Evolutionary conservation across 2,113 vertebrate species (phyloP).

Genomic region (Melanocharis versteri): DNA sequence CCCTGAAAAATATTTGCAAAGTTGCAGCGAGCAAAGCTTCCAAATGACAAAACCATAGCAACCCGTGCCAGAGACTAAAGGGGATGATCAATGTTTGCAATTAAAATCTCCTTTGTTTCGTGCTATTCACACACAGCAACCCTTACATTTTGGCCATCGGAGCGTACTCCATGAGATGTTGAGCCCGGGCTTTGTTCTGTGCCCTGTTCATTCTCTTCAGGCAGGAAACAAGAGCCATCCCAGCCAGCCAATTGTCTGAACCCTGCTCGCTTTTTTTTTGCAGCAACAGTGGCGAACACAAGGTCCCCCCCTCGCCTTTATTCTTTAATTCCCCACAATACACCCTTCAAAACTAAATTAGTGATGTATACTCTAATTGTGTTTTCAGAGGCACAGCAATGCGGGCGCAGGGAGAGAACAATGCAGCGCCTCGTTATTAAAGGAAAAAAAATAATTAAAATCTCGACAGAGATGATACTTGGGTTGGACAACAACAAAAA

Average conservation of each 20-base stretch:
- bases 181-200: neutral
- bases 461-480: neutral
- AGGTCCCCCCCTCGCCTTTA: neutral
- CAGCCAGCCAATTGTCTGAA: neutral
- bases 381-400: neutral
- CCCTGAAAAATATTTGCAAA: neutral
- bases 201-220: neutral
- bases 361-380: slow-evolving; percentile 33
- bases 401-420: neutral
- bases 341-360: slow-evolving; percentile 48
- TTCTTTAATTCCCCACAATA: neutral
- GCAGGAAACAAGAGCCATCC: neutral
- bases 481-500: neutral
- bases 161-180: neutral
- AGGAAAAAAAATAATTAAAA: slow-evolving; percentile 46
- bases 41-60: neutral
- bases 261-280: neutral
- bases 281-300: neutral
- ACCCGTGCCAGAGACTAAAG: neutral
- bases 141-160: neutral
- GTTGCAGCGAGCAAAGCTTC: neutral
- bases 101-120: slow-evolving; percentile 34
- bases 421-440: neutral
- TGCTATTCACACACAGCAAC: neutral
- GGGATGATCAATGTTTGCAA: slow-evolving; percentile 5